phyloP scores from a whole-genome alignment of 2,113 vertebrate genomes.

The Phylloscopus whistleri region DNA sequence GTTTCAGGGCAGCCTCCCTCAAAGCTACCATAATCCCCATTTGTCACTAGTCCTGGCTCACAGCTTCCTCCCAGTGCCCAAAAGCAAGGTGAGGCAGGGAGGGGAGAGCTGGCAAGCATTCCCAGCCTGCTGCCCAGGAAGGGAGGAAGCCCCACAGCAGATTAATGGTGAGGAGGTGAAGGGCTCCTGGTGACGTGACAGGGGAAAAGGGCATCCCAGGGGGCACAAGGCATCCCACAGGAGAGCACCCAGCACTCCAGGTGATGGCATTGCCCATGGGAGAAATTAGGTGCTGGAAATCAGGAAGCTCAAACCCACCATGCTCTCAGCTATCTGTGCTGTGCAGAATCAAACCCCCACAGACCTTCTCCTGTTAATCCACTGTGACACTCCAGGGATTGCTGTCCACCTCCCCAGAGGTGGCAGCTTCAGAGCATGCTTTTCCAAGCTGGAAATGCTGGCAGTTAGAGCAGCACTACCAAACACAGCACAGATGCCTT shows the following conservation, averaged over 20 bases:
- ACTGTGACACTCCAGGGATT: not conserved
- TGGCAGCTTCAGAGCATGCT: not conserved
- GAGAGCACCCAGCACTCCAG: not conserved
- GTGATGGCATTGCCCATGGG: accelerated
- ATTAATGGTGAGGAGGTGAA: not conserved
- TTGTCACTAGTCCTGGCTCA: not conserved
- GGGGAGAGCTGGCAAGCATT: not conserved
- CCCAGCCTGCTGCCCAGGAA: not conserved
- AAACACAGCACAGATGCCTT: not conserved
- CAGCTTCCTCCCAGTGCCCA: not conserved
- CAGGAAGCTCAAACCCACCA: not conserved
- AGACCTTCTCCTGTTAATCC: not conserved
- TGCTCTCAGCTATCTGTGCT: accelerated
- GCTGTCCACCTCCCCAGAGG: not conserved
- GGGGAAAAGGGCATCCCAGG: not conserved
- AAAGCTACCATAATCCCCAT: not conserved
- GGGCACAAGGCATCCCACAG: not conserved
- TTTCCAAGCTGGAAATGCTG: not conserved
- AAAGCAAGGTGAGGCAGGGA: not conserved
- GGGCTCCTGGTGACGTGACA: not conserved
- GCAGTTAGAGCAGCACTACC: not conserved
- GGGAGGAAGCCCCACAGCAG: not conserved
- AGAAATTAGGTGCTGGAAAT: not conserved
- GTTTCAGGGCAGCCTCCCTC: not conserved
- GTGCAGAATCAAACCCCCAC: not conserved